These are phyloP conservation scores for Panonychus citri DNA, from an alignment of 1,140 invertebrate species.

Conservation along the genomic window DNA sequence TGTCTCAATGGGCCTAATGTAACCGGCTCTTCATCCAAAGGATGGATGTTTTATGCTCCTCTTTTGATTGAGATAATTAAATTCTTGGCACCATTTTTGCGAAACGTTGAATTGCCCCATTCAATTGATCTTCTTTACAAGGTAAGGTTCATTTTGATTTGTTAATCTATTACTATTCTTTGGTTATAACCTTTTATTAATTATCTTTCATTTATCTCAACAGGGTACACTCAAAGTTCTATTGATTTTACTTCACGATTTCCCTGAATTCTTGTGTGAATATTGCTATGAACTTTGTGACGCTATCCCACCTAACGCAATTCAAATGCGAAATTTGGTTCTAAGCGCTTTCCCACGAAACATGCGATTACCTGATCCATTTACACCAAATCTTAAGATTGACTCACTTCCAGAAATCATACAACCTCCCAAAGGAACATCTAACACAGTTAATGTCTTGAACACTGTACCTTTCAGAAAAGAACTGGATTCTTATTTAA, in stretches of 20 bases:
- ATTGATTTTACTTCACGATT: slow-evolving; percentile 89
- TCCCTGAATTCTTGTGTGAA: slow-evolving; percentile 95
- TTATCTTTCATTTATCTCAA: background rate
- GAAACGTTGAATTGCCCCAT: slow-evolving; percentile 83
- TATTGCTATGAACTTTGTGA: slow-evolving; percentile 99
- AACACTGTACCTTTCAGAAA: slow-evolving; percentile 17
- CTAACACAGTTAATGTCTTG: background rate
- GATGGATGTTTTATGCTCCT: slow-evolving; percentile 41
- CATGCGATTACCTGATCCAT: slow-evolving; percentile 92
- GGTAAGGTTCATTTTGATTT: slow-evolving; percentile 17
- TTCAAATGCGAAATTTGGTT: slow-evolving; percentile 95
- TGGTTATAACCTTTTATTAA: background rate
- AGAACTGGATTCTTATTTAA: slow-evolving; percentile 86
- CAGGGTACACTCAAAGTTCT: slow-evolving; percentile 80
- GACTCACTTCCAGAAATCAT: slow-evolving; percentile 69
- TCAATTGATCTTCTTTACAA: slow-evolving; percentile 77
- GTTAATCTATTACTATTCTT: background rate
- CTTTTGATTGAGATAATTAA: slow-evolving; percentile 85
- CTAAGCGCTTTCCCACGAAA: slow-evolving; percentile 90
- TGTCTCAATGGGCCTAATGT: slow-evolving; percentile 4
- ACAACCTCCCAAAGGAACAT: slow-evolving; percentile 32
- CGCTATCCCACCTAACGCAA: slow-evolving; percentile 94
- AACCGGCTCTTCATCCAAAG: slow-evolving; percentile 14
- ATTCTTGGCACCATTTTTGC: slow-evolving; percentile 81
- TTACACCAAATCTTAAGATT: slow-evolving; percentile 89